phyloP scores from a whole-genome alignment of 2,113 vertebrate species.

The Platanista minor region DNA sequence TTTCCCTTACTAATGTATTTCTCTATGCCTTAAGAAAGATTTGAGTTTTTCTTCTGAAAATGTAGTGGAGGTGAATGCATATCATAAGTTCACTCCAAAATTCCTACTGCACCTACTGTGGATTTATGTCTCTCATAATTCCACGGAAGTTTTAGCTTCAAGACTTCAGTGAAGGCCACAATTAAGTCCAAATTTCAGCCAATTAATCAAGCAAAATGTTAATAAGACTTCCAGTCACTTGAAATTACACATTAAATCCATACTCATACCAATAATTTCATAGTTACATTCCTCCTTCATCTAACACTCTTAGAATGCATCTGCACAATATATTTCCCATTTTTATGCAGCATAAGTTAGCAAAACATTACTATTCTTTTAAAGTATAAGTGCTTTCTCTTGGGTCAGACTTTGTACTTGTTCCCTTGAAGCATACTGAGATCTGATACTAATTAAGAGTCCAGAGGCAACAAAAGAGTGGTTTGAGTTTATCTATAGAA shows the following conservation, averaged over 20 bases:
- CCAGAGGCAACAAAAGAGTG: background rate
- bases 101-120: background rate
- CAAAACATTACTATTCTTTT: background rate
- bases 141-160: background rate
- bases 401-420: background rate
- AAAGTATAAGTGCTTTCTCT: background rate
- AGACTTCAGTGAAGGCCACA: background rate
- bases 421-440: background rate
- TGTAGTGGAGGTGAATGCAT: background rate
- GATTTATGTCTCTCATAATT: background rate
- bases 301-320: background rate
- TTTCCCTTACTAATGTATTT: background rate
- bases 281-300: background rate
- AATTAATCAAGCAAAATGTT: background rate
- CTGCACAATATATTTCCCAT: background rate
- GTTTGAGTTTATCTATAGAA: background rate
- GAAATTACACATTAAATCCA: background rate
- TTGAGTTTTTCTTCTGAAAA: too few species aligned
- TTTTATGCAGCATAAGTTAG: background rate
- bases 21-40: background rate
- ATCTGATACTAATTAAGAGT: background rate
- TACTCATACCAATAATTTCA: background rate
- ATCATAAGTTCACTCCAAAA: background rate
- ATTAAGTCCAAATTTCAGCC: background rate
- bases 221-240: background rate